Evolutionary conservation across 2,797 vertebrate species (phyloP).

Genomic region (Loris lydekkerianus): DNA sequence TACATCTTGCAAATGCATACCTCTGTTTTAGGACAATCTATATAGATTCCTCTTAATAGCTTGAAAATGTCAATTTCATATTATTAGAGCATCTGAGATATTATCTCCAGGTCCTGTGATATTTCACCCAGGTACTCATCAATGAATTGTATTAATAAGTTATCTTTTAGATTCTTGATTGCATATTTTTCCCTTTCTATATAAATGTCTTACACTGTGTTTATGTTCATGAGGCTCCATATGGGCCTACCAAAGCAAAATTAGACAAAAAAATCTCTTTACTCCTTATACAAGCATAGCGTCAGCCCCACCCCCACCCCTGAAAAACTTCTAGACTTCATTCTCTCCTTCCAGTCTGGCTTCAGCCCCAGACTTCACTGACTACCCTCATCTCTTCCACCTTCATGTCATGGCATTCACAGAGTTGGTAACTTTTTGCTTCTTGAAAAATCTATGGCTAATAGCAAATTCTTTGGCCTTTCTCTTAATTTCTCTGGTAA

Average conservation of each 20-base stretch:
- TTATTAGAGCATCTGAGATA: background rate
- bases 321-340: background rate
- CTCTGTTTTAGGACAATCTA: background rate
- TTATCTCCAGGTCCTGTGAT: background rate
- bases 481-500: background rate
- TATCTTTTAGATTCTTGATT: background rate
- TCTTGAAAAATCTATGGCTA: background rate
- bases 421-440: background rate
- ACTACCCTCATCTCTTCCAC: background rate
- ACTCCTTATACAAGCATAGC: background rate
- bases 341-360: background rate
- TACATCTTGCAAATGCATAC: background rate
- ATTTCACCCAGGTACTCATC: background rate
- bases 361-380: background rate
- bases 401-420: background rate
- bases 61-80: background rate
- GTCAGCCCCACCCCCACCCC: no score
- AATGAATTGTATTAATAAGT: background rate
- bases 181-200: background rate
- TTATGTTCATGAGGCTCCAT: background rate
- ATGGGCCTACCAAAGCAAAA: background rate
- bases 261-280: background rate
- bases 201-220: background rate
- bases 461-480: background rate
- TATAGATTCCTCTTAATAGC: background rate